Percentiles rank a stretch among this genome's conserved stretches.
phyloP scores from a whole-genome alignment of 2,113 vertebrate genomes.

The Chrysemys picta region DNA sequence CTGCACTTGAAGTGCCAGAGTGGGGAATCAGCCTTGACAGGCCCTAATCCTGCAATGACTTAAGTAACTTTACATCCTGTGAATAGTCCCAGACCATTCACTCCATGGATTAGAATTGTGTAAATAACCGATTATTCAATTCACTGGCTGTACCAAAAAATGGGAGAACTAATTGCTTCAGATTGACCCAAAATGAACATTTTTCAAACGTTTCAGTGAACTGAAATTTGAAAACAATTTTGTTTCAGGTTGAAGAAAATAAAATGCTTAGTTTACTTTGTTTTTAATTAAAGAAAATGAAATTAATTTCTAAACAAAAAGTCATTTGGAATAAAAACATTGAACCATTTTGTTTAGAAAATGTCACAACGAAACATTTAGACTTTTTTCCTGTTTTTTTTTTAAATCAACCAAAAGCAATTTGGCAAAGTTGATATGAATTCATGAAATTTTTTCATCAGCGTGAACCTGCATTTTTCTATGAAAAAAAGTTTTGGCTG shows the following conservation, averaged over 20 bases:
- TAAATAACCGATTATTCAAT: not conserved
- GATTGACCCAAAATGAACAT: not conserved
- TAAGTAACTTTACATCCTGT: not conserved
- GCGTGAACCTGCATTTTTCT: not conserved
- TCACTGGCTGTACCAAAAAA: not conserved
- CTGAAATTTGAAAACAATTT: not conserved
- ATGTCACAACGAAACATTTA: not conserved
- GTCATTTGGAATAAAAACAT: not conserved
- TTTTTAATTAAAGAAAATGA: not conserved
- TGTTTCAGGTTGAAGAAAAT: not conserved
- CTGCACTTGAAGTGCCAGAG: too few species aligned
- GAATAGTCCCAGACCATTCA: not conserved
- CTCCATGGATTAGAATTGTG: not conserved
- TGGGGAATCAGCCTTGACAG: not conserved
- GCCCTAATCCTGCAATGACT: not conserved
- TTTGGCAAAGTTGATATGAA: not conserved
- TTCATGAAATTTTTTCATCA: not conserved
- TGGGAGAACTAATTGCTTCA: not conserved
- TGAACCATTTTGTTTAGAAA: not conserved
- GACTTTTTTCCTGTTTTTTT: not conserved
- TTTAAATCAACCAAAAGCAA: not conserved
- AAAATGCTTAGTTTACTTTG: not conserved
- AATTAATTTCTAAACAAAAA: not conserved
- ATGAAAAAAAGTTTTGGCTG: not conserved
- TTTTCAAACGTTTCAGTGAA: not conserved